phyloP scores from a whole-genome alignment of 2,888 invertebrate genomes.

The Clitarchus hookeri region DNA sequence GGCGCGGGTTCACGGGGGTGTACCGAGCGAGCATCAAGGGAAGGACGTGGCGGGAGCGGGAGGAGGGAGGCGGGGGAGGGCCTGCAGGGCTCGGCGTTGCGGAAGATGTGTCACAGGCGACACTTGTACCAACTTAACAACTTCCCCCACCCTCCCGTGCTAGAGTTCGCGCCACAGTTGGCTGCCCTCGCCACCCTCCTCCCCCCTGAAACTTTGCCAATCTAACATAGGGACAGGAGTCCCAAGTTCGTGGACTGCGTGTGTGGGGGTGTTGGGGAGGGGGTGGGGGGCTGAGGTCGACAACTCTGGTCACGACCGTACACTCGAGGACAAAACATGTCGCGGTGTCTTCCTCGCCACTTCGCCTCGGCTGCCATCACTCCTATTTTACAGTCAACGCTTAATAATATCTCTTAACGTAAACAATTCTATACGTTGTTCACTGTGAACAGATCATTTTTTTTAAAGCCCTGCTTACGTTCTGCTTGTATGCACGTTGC shows the following conservation, averaged over 20 bases:
- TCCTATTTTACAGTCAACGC: no score
- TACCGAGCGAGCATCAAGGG: not conserved
- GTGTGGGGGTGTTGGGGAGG: not conserved
- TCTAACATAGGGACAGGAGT: conserved; percentile 2
- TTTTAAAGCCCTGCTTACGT: no score
- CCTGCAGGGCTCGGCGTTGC: not conserved
- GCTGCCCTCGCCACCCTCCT: not conserved
- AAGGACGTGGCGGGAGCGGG: not conserved
- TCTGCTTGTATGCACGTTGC: no score
- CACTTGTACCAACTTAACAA: conserved; percentile 14
- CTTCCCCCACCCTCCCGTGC: not conserved
- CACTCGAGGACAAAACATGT: not conserved
- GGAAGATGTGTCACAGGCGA: conserved; percentile 14
- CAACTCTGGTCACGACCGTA: conserved; percentile 1
- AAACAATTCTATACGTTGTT: no score
- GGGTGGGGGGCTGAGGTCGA: not conserved
- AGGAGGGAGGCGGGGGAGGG: not conserved
- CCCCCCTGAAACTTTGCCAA: not conserved
- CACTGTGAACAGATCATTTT: no score
- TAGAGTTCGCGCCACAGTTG: not conserved
- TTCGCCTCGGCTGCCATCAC: no score
- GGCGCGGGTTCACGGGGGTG: not conserved
- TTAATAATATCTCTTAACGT: no score
- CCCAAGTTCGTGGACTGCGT: not conserved
- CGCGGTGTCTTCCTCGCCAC: not conserved